A percentile compares a stretch with the other conserved stretches of the same genome.
Conservation (phyloP, 92 coral and sea anemone species). For the Actinostola sp. region DNA sequence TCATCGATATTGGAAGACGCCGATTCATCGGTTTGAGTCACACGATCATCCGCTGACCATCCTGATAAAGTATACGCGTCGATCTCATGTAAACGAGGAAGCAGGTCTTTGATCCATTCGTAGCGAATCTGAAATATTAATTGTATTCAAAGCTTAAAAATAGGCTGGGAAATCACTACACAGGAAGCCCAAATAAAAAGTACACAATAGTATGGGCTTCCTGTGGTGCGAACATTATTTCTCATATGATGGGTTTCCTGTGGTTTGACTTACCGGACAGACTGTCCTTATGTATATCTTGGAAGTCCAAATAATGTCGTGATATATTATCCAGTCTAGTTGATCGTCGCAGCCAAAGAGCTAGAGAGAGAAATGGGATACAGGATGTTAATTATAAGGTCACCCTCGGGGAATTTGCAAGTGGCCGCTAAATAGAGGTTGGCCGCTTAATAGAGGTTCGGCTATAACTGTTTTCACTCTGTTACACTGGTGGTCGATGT, state of each 20-base stretch:
- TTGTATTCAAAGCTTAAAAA: no score
- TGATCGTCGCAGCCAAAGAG: slow-evolving; percentile 83
- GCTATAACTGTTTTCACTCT: no score
- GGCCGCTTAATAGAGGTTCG: no score
- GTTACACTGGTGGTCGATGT: no score
- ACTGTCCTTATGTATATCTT: slow-evolving; percentile 92
- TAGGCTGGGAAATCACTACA: not conserved
- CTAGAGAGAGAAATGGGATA: slow-evolving; percentile 26
- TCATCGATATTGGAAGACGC: not conserved
- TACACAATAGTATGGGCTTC: not conserved
- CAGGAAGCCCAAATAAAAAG: not conserved
- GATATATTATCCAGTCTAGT: slow-evolving; percentile 91
- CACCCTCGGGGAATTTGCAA: not conserved
- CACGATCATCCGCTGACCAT: slow-evolving; percentile 37
- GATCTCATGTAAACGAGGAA: slow-evolving; percentile 85
- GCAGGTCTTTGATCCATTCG: slow-evolving; percentile 81
- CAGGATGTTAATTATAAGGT: not conserved
- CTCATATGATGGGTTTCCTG: not conserved
- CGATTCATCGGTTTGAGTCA: not conserved
- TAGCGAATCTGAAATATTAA: slow-evolving; percentile 80
- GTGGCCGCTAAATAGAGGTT: no score
- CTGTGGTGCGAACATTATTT: not conserved
- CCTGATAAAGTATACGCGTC: slow-evolving; percentile 75
- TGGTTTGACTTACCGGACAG: slow-evolving; percentile 74
- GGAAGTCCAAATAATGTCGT: slow-evolving; percentile 94